Conservation (phyloP, 2,113 vertebrate species). For the Falcunculus frontatus region DNA sequence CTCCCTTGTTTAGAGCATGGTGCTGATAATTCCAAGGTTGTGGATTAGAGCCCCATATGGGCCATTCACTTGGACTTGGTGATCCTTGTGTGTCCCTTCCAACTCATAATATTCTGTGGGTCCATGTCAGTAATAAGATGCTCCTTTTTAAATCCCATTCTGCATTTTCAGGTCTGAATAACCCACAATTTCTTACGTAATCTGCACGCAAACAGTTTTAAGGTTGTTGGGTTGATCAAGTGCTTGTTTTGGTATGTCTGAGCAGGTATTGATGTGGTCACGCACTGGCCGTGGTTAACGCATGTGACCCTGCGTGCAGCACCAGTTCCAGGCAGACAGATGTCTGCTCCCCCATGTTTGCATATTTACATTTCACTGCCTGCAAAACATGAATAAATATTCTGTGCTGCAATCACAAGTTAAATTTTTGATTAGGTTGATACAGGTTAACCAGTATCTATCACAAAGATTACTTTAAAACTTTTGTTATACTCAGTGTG, state of each 20-base stretch:
- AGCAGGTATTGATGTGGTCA: neutral
- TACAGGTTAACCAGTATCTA: neutral
- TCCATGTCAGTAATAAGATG: neutral
- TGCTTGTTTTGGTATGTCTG: neutral
- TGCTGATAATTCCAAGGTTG: neutral
- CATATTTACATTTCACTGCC: neutral
- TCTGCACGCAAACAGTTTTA: neutral
- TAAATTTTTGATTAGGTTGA: too few relatives aligned
- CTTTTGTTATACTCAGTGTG: neutral
- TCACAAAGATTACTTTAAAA: neutral
- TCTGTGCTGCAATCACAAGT: neutral
- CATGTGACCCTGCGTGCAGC: fast-evolving
- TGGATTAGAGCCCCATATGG: neutral
- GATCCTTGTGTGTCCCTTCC: neutral
- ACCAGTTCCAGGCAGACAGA: neutral
- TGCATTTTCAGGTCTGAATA: neutral
- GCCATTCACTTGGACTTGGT: neutral
- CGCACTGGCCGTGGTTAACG: fast-evolving
- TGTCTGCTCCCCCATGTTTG: neutral
- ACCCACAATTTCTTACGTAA: neutral
- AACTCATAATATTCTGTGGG: neutral
- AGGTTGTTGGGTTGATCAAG: neutral
- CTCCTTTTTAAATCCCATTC: neutral
- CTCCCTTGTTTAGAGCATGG: neutral
- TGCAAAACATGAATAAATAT: neutral